phyloP scores from a whole-genome alignment of 2,888 invertebrate genomes.

The Acrocera orbiculus region DNA sequence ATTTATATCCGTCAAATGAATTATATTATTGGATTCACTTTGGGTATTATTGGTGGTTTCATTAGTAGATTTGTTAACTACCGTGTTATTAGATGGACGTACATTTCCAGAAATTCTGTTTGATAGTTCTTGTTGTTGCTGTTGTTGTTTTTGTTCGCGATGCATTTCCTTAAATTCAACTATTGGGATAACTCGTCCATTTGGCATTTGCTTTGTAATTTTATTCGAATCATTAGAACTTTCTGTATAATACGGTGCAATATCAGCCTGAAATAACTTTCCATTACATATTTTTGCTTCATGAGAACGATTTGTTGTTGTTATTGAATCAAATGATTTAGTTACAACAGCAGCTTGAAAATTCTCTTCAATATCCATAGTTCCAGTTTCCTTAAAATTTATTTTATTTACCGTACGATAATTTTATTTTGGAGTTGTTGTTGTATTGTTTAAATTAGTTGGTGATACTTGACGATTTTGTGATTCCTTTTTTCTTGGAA shows the following conservation, averaged over 20 bases:
- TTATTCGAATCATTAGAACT: constrained; percentile 5
- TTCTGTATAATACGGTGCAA: constrained; percentile 7
- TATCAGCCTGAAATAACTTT: constrained; percentile 6
- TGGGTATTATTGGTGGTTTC: too few relatives aligned
- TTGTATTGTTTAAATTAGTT: too few relatives aligned
- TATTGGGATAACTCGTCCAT: constrained; percentile 8
- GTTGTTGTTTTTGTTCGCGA: constrained; percentile 23
- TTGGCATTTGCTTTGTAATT: constrained; percentile 1
- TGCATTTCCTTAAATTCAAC: constrained; percentile 14
- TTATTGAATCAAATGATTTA: constrained; percentile 20
- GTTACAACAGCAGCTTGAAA: constrained; percentile 27
- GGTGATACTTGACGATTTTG: too few relatives aligned
- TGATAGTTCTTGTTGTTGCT: constrained; percentile 25
- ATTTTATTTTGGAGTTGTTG: too few relatives aligned
- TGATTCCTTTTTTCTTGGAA: too few relatives aligned
- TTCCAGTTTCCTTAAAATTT: neutral
- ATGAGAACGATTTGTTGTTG: constrained; percentile 16
- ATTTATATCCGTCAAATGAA: too few relatives aligned
- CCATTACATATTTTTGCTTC: too few relatives aligned
- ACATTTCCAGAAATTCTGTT: too few relatives aligned
- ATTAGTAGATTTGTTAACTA: too few relatives aligned
- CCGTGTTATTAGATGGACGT: too few relatives aligned
- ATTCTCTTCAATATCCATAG: constrained; percentile 24
- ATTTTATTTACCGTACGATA: neutral
- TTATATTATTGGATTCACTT: too few relatives aligned